phyloP scores from a whole-genome alignment of 2,113 vertebrate genomes.

The Vombatus ursinus region DNA sequence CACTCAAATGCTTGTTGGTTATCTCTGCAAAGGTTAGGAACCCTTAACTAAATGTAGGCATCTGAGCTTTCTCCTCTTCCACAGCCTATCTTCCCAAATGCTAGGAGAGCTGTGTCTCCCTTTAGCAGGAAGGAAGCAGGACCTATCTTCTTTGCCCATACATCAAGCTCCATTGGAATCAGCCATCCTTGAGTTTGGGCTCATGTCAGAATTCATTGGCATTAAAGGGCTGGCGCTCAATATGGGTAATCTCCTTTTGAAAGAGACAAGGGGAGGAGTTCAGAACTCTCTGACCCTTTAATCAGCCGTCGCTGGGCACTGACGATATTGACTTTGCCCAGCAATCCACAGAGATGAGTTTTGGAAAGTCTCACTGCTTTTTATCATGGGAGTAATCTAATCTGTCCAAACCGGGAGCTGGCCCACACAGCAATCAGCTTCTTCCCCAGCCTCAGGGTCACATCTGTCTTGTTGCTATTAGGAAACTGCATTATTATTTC shows the following conservation, averaged over 20 bases:
- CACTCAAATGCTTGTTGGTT: neutral
- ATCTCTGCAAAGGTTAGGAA: neutral
- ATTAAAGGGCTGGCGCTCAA: neutral
- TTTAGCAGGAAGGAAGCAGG: neutral
- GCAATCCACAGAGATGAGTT: neutral
- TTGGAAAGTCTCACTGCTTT: neutral
- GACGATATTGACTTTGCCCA: neutral
- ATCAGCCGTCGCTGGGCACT: neutral
- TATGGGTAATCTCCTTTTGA: neutral
- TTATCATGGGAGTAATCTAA: neutral
- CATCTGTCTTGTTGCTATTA: conserved; percentile 51
- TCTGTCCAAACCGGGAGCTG: neutral
- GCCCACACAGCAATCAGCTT: neutral
- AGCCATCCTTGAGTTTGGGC: neutral
- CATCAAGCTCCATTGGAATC: neutral
- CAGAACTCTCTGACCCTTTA: neutral
- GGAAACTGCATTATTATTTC: conserved; percentile 59
- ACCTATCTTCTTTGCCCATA: neutral
- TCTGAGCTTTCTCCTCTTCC: neutral
- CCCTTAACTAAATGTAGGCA: neutral
- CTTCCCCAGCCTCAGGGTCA: neutral
- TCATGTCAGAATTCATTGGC: neutral
- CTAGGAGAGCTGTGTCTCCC: neutral
- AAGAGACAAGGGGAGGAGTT: neutral
- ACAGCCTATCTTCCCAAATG: neutral